Evolutionary conservation across 2,888 invertebrate species (phyloP).

Genomic region (Aelia acuminata): DNA sequence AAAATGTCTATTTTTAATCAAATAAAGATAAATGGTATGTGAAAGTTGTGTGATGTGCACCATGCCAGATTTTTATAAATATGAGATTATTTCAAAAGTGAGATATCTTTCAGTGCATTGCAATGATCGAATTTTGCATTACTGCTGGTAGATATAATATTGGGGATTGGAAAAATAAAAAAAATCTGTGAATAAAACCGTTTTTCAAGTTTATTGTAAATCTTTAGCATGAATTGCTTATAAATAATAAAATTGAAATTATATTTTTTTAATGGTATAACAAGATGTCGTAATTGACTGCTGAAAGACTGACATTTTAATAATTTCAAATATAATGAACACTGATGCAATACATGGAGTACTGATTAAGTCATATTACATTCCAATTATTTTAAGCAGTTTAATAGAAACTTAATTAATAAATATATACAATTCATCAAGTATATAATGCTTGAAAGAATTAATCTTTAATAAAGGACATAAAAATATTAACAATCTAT

Average conservation of each 20-base stretch:
- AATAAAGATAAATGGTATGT: no score
- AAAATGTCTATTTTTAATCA: no score
- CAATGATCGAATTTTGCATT: no score
- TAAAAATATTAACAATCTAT: slow-evolving; percentile 49
- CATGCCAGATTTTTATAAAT: no score
- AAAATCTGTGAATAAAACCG: background rate
- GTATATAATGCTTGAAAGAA: slow-evolving; percentile 34
- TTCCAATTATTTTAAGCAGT: slow-evolving; percentile 32
- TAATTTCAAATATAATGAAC: background rate
- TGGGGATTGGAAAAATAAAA: background rate
- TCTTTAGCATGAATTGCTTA: background rate
- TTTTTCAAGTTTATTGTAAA: background rate
- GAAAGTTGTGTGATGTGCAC: no score
- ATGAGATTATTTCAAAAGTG: background rate
- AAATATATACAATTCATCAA: slow-evolving; percentile 49
- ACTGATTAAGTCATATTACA: slow-evolving; percentile 23
- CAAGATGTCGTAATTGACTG: background rate
- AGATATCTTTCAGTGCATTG: no score
- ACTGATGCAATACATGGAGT: background rate
- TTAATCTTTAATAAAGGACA: slow-evolving; percentile 36
- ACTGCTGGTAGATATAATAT: background rate
- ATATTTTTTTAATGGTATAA: slow-evolving; percentile 14
- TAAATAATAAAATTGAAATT: background rate
- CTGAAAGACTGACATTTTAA: slow-evolving; percentile 33
- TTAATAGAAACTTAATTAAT: slow-evolving; percentile 29